A percentile compares a stretch with the other conserved stretches of the same genome.
Conservation (phyloP, 2,113 vertebrate species). For the Megatriorchis doriae region DNA sequence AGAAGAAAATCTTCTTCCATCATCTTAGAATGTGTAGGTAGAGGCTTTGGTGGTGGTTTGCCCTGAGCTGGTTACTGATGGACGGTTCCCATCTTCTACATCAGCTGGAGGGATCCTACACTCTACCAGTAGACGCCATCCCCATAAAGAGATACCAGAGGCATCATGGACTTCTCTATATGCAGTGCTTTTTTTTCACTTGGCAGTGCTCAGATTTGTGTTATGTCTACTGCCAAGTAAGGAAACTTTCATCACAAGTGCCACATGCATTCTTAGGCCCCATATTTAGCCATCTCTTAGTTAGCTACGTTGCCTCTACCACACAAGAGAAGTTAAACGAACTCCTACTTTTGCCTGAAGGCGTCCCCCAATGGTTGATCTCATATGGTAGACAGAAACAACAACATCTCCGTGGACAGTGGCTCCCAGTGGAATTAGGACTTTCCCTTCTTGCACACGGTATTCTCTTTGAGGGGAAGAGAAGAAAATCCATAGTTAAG, state of each 20-base stretch:
- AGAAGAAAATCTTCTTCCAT: background rate
- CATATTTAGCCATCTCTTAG: background rate
- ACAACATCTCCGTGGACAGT: constrained; percentile 93
- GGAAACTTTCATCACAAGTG: background rate
- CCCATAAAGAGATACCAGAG: background rate
- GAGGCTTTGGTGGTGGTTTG: background rate
- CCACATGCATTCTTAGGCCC: background rate
- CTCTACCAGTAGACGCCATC: background rate
- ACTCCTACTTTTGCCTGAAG: constrained; percentile 92
- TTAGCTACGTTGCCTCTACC: background rate
- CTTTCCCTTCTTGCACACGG: constrained; percentile 92
- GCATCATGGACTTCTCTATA: background rate
- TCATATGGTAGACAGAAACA: constrained; percentile 92
- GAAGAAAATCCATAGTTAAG: background rate
- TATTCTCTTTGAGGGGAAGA: constrained; percentile 81
- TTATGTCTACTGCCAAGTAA: no score
- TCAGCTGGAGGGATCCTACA: background rate
- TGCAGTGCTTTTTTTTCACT: background rate
- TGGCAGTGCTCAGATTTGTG: background rate
- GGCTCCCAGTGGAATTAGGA: constrained; percentile 88
- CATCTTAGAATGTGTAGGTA: background rate
- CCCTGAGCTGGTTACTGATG: background rate
- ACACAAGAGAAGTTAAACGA: background rate
- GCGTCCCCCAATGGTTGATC: constrained; percentile 92
- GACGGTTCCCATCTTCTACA: background rate